phyloP scores from a whole-genome alignment of 2,888 invertebrate genomes.

The Ormyrus labotus region DNA sequence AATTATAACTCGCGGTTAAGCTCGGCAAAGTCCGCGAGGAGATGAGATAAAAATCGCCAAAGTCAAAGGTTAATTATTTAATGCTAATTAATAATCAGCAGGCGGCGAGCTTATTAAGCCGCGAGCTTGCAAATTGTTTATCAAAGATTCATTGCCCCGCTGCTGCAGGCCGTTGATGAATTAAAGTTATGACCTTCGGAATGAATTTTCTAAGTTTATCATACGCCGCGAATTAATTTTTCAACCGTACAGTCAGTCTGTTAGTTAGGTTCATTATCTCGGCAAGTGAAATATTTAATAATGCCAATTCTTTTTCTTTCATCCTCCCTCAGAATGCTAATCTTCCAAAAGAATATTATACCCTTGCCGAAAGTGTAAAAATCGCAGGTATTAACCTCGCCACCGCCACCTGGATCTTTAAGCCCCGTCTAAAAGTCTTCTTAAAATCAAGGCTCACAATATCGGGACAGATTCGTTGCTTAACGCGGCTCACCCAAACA shows the following conservation, averaged over 20 bases:
- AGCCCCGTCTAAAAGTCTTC: not conserved
- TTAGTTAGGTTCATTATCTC: too few relatives aligned
- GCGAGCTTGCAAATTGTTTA: slow-evolving; percentile 31
- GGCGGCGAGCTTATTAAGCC: not conserved
- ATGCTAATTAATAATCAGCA: slow-evolving; percentile 30
- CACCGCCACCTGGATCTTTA: too few relatives aligned
- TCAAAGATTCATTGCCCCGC: slow-evolving; percentile 19
- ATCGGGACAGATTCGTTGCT: slow-evolving; percentile 32
- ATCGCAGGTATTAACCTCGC: too few relatives aligned
- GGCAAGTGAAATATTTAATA: too few relatives aligned
- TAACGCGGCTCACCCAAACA: not conserved
- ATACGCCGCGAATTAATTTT: too few relatives aligned
- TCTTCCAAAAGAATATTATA: too few relatives aligned
- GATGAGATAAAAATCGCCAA: slow-evolving; percentile 18
- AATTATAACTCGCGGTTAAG: slow-evolving; percentile 21
- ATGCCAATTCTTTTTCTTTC: too few relatives aligned
- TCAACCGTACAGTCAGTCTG: too few relatives aligned
- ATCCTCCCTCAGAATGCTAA: too few relatives aligned
- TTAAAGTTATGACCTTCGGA: slow-evolving; percentile 5
- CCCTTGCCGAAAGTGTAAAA: too few relatives aligned
- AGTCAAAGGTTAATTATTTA: slow-evolving; percentile 18
- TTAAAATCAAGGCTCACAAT: slow-evolving; percentile 10
- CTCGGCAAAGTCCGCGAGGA: not conserved
- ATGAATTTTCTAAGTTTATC: not conserved
- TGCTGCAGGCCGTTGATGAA: slow-evolving; percentile 11